A percentile compares a stretch with the other conserved stretches of the same genome.
These are phyloP conservation scores for Cephalopholis sonnerati DNA, from an alignment of 2,113 vertebrate genomes.

Conservation along the genomic window DNA sequence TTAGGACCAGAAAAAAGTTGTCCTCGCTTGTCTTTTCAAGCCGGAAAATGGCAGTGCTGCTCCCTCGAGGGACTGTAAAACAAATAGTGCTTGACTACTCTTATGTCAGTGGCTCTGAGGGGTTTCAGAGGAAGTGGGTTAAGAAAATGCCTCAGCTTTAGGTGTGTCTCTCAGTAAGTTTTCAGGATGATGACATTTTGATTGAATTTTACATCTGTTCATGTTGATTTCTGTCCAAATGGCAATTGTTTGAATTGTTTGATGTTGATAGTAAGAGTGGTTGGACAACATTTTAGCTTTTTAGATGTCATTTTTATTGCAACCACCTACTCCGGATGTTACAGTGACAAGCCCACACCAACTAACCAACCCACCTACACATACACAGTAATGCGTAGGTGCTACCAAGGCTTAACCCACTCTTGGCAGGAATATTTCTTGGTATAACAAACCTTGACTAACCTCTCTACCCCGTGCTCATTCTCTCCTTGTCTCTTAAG, in stretches of 20 bases:
- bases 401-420: neutral
- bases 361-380: neutral
- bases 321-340: neutral
- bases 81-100: slow-evolving; percentile 9
- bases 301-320: neutral
- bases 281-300: neutral
- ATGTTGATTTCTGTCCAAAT: too few species aligned
- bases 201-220: too few species aligned
- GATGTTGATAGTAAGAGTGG: too few species aligned
- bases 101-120: neutral
- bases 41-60: neutral
- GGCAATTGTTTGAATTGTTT: too few species aligned
- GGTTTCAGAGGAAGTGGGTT: neutral
- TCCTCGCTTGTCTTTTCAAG: slow-evolving; percentile 4
- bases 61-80: neutral
- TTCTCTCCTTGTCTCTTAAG: neutral
- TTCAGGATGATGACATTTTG: too few species aligned
- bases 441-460: neutral
- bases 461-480: neutral
- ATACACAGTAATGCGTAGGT: neutral
- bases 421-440: neutral
- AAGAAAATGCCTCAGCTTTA: neutral
- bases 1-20: slow-evolving; percentile 10
- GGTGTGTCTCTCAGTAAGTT: too few species aligned
- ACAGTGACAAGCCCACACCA: neutral